Base-by-base conservation (phyloP, 1,140 invertebrate genomes). In the Hermatobates lingyangjiaoensis region DNA sequence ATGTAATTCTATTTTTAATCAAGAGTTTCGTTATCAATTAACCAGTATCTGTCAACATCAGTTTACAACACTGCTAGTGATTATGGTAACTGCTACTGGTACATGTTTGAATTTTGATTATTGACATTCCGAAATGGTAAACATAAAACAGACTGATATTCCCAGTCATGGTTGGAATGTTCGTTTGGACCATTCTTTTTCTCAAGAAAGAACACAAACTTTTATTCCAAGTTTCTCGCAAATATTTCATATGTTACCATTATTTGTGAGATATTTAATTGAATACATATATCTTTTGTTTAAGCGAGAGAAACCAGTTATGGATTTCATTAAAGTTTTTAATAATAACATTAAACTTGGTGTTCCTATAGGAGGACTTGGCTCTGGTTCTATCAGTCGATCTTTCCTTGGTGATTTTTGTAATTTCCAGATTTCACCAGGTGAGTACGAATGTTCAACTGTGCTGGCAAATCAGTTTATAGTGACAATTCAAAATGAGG, bases 371-470 rank as follows among this genome's bases (percentile, higher is more conserved):
- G 90, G 90, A 50, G 89, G 89, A 26, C 87, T 95, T 57, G 90
- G 90, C 15, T 76, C 76, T 58, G 91, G 89, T 1, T 80, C 84
- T 4, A 93, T 95, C 59, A 88, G 89, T 1, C 72, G 89, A 47
- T 88, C 89, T 15, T 94, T 80, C 65, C 76, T 77, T 61, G 91
- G 91, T n/a, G 87, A 93, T 68, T 94, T 94, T 66, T 90, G 87
- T 67, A 73, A 88, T 48, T 93, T 84, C 65, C 83, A 89, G 64
- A 70, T 95, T 60, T 73, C 77, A 53, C 89, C 91, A 3, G 89
- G 89, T 28, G 71, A 87, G 27, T 92, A 92, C 69, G 78, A 86
- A 59, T 87, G 90, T 27, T 7, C 27, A 26, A 79, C 77, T 20
- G 72, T 90, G 7, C 74, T 78, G 53, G 85, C 83, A 50, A 81